Base-by-base conservation (phyloP, 1,140 invertebrate genomes). In the Drosophila parabipectinata region DNA sequence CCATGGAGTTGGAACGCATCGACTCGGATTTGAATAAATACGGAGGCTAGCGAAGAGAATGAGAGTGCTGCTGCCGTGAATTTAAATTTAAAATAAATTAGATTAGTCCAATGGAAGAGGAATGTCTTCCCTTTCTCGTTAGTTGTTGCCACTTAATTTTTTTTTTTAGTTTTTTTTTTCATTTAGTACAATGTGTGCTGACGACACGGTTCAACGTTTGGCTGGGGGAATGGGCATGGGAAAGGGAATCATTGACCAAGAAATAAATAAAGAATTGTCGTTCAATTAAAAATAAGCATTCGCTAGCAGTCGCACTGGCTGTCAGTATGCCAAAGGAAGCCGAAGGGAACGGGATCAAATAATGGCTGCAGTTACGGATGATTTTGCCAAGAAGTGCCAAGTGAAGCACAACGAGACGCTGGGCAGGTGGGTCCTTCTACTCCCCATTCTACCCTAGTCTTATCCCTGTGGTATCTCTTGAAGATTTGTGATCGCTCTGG, bases 401-500 rank as follows among this genome's bases (percentile, higher is more conserved):
- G 51, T 91, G 21, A 75, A 82, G 52, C 63, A 76, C 21, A 79
- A 91, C 45, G 74, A 79, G 6, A 61, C 56, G 32, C 44, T 91
- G 48, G 90, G 90, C 71, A 91, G 90, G 90, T 91, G 90, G 92
- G 30, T 57, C 5, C 21, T 28, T 26, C 10, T 60, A 21, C 15
- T 39, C 28, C 30, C 9, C 21, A 5, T 9, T 18, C 26, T 28
- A 28, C 7, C 34, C 34, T 15, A 0, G 8, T 1, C 0, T 9
- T 12, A 30, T 67, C 34, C 15, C 5, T 91, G 95, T 0, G 95
- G 1, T 12, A 14, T 56, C 9, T 10, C 7, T n/a, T 14, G 94
- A 4, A 93, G 95, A 62, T 95, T 95, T 92, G 91, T 97, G 9
- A 90, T 95, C 0, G 95, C 96, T 4, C 92, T 93, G 0, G 82